These are phyloP conservation scores for Mustelus asterias DNA, from an alignment of 2,113 vertebrate species.

Conservation along the genomic window DNA sequence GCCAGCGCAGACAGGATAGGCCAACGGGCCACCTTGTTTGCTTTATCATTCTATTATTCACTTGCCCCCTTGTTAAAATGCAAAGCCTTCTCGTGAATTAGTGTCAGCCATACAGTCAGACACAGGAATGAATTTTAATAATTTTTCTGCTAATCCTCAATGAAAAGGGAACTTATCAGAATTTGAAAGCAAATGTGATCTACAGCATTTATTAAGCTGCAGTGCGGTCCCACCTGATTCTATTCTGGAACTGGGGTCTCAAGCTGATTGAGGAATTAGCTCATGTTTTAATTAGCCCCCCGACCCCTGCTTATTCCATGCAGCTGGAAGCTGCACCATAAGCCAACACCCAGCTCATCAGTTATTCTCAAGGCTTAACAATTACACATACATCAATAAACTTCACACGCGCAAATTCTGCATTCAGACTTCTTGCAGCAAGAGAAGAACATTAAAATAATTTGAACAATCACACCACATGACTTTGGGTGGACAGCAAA, in stretches of 20 bases:
- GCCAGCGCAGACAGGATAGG: background rate
- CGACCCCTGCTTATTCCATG: background rate
- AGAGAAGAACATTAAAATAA: background rate
- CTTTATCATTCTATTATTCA: background rate
- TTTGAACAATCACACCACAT: conserved; percentile 14
- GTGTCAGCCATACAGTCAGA: background rate
- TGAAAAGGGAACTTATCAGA: background rate
- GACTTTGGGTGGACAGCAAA: background rate
- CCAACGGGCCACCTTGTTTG: background rate
- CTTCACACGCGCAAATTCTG: background rate
- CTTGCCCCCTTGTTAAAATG: background rate
- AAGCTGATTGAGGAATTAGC: conserved; percentile 4
- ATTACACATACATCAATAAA: background rate
- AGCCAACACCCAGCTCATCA: background rate
- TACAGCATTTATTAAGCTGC: background rate
- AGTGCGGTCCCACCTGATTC: background rate
- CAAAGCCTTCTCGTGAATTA: background rate
- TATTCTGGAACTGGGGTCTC: background rate
- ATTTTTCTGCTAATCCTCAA: background rate
- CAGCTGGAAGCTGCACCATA: background rate
- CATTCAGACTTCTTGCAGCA: conserved; percentile 15
- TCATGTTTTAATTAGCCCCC: conserved; percentile 10
- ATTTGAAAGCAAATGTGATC: conserved; percentile 3
- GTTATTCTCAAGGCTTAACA: background rate
- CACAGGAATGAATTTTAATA: background rate